Evolutionary conservation across 1,140 invertebrate genomes (phyloP).

Genomic region (Trichogramma pretiosum): DNA sequence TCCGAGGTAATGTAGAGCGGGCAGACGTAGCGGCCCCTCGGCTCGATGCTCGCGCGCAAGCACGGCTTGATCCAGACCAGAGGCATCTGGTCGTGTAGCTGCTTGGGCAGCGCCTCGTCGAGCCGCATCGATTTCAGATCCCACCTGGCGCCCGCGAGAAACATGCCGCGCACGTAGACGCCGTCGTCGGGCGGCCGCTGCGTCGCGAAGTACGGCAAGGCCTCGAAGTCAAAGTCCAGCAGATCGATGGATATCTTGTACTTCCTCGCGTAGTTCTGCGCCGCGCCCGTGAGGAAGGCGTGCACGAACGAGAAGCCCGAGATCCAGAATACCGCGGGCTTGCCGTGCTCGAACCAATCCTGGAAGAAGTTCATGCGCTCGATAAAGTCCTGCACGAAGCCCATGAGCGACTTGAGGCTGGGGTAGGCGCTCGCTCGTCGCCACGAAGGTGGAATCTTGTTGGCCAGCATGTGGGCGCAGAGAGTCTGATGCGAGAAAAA

Average conservation of each 20-base stretch:
- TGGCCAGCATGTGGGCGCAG: slow-evolving; percentile 57
- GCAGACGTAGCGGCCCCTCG: slow-evolving; percentile 60
- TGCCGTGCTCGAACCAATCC: slow-evolving; percentile 69
- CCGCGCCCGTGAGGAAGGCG: slow-evolving; percentile 83
- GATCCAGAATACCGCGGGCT: slow-evolving; percentile 80
- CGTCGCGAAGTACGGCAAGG: slow-evolving; percentile 22
- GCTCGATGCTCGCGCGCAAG: slow-evolving; percentile 46
- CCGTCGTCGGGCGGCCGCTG: slow-evolving; percentile 56
- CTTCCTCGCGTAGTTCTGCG: slow-evolving; percentile 85
- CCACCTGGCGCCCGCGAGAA: slow-evolving; percentile 79
- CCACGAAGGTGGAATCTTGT: slow-evolving; percentile 75
- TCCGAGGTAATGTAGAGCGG: slow-evolving; percentile 85
- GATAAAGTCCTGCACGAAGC: slow-evolving; percentile 78
- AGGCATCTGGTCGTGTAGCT: slow-evolving; percentile 73
- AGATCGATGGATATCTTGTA: slow-evolving; percentile 83
- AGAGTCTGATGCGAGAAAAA: slow-evolving; percentile 38
- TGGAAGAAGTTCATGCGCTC: slow-evolving; percentile 67
- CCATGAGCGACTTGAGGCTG: slow-evolving; percentile 77
- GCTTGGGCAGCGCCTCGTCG: slow-evolving; percentile 72
- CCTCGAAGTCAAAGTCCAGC: slow-evolving; percentile 67
- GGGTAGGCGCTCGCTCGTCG: slow-evolving; percentile 72
- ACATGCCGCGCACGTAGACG: slow-evolving; percentile 75
- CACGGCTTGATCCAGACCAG: slow-evolving; percentile 62
- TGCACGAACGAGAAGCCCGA: slow-evolving; percentile 93
- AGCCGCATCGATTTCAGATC: slow-evolving; percentile 52